Evolutionary conservation across 2,797 vertebrate genomes (phyloP).

Genomic region (Sitta carolinensis): DNA sequence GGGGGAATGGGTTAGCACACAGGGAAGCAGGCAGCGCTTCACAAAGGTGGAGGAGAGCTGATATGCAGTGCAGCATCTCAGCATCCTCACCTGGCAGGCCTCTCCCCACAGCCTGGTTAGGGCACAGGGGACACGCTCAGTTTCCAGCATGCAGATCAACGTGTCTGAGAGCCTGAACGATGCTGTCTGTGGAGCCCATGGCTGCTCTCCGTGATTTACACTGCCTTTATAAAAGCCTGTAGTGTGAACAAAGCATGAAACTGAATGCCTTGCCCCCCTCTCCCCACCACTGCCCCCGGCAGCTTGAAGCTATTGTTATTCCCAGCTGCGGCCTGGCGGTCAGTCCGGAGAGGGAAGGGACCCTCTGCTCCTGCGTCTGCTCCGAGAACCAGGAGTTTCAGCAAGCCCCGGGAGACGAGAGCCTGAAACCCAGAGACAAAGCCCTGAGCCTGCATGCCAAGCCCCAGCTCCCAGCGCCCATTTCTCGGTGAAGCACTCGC

Average conservation of each 20-base stretch:
- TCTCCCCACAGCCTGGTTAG: neutral
- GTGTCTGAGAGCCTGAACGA: neutral
- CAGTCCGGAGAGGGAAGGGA: neutral
- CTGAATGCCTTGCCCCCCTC: neutral
- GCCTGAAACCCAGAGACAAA: neutral
- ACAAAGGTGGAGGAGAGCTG: neutral
- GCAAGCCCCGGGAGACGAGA: neutral
- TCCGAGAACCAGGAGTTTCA: neutral
- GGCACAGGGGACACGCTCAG: neutral
- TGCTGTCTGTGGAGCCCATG: neutral
- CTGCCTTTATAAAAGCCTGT: neutral
- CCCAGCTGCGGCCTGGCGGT: neutral
- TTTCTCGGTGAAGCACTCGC: fast-evolving
- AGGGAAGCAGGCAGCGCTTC: neutral
- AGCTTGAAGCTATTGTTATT: neutral
- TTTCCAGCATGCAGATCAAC: neutral
- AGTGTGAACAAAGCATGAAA: neutral
- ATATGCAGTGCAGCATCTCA: neutral
- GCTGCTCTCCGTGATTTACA: neutral
- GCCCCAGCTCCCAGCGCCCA: neutral
- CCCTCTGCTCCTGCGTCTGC: neutral
- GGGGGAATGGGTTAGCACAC: constrained; percentile 2
- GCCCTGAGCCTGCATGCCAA: neutral
- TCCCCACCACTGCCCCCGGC: neutral
- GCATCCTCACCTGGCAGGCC: neutral